phyloP scores from a whole-genome alignment of 2,113 vertebrate species.

The Nicator chloris region DNA sequence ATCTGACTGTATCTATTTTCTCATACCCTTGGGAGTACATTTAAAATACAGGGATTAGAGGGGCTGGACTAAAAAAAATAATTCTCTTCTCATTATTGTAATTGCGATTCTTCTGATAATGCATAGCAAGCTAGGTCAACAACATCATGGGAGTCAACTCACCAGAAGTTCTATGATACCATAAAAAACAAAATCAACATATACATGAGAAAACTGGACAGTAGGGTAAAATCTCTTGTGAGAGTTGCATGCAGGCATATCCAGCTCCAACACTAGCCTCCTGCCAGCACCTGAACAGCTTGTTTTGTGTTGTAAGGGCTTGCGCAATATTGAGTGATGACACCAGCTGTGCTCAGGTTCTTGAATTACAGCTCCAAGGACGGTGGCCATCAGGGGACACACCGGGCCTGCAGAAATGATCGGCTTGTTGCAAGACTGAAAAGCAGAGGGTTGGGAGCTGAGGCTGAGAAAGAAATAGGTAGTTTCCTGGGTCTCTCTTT shows the following conservation, averaged over 20 bases:
- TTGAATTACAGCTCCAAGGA: background rate
- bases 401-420: background rate
- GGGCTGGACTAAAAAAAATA: background rate
- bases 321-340: background rate
- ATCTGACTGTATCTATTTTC: background rate
- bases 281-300: background rate
- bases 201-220: background rate
- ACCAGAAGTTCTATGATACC: background rate
- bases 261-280: background rate
- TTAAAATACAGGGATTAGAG: background rate
- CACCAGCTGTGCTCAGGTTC: conserved; percentile 7
- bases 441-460: background rate
- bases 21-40: background rate
- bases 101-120: background rate
- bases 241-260: background rate
- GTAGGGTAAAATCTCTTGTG: background rate
- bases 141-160: background rate
- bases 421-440: background rate
- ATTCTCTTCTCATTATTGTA: background rate
- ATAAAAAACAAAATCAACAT: background rate
- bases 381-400: background rate
- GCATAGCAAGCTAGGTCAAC: background rate
- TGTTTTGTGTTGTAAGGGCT: background rate
- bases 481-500: background rate
- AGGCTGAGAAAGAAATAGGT: background rate